These are phyloP conservation scores for Mandrillus leucophaeus DNA, from an alignment of 2,113 vertebrate species.

Conservation along the genomic window DNA sequence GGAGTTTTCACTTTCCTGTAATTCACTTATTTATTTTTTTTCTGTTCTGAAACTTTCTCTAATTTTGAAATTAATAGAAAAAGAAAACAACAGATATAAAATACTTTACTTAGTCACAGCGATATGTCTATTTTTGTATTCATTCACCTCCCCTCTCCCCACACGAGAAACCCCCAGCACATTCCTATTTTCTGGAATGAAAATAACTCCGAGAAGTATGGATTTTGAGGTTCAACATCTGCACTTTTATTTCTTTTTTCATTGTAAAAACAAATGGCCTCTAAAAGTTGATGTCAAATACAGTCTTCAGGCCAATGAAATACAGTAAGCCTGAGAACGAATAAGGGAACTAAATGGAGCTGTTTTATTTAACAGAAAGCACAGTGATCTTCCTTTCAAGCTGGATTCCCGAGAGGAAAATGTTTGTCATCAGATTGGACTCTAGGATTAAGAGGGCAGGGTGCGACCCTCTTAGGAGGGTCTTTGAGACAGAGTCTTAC, in stretches of 20 bases:
- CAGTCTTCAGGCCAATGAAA: slow-evolving; percentile 52
- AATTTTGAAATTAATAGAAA: not conserved
- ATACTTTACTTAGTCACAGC: not conserved
- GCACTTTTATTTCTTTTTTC: slow-evolving; percentile 61
- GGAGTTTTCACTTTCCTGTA: not conserved
- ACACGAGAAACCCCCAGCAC: not conserved
- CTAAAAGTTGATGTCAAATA: slow-evolving; percentile 47
- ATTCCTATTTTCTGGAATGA: not conserved
- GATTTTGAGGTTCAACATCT: slow-evolving; percentile 64
- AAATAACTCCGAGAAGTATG: slow-evolving; percentile 50
- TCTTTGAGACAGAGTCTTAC: too few species aligned
- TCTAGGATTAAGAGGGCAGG: slow-evolving; percentile 40
- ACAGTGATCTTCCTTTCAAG: slow-evolving; percentile 3
- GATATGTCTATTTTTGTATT: not conserved
- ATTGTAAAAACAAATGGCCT: slow-evolving; percentile 76
- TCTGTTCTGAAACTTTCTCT: not conserved
- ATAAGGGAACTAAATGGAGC: slow-evolving; percentile 7
- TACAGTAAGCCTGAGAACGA: slow-evolving; percentile 42
- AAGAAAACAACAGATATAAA: not conserved
- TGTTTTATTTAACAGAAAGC: slow-evolving; percentile 52
- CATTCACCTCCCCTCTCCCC: not conserved
- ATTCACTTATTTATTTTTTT: not conserved
- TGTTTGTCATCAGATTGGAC: slow-evolving; percentile 55
- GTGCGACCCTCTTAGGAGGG: not conserved
- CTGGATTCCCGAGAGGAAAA: not conserved